Base-by-base conservation (phyloP, 2,797 vertebrate species). In the Sebastes oblongus region DNA sequence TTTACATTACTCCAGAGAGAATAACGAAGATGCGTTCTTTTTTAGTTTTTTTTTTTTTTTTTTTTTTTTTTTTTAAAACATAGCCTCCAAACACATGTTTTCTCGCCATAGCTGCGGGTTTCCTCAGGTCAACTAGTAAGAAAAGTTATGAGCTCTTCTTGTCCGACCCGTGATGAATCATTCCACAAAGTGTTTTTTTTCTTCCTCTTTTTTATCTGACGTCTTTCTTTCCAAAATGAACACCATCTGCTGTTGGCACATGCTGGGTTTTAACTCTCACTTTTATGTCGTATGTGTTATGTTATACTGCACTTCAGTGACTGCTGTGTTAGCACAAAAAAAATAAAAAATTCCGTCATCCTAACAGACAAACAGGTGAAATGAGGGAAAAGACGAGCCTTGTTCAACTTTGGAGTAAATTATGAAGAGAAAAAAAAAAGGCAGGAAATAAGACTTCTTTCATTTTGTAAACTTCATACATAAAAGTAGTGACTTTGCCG, bases 141-240 rank as follows among this genome's bases (percentile, higher is more conserved):
- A 68, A 66, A 84, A 80, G 34, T 72, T 86, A 80, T 60, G 65
- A 73, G 71, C 64, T 50, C 18, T 20, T 78, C 60, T 75, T 62
- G 58, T 85, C 78, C 7, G 2, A 69, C 54, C 25, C 4, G 5
- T 42, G 32, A 86, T 84, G 60, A 88, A 76, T 81, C 69, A 78
- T 11, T 77, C 66, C 27, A 9, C 9, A 3, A 34, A 50, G 5
- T 24, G 32, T 58, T 6, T 59, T 59, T 55, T 24, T 58, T 1
- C 12, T 5, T 25, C 22, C 27, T 27, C 27, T 27, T 66, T 71
- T 77, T 82, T 34, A 71, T 81, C 25, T 25, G 61, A 82, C 13
- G 4, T 75, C 72, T 81, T 79, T 75, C 22, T 78, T 18, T 75
- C 24, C 60, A 46, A 80, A 62, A 90, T 84, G 65, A 82, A 89